Evolutionary conservation across 1,140 invertebrate species (phyloP).

Genomic region (Antheraea mylitta): DNA sequence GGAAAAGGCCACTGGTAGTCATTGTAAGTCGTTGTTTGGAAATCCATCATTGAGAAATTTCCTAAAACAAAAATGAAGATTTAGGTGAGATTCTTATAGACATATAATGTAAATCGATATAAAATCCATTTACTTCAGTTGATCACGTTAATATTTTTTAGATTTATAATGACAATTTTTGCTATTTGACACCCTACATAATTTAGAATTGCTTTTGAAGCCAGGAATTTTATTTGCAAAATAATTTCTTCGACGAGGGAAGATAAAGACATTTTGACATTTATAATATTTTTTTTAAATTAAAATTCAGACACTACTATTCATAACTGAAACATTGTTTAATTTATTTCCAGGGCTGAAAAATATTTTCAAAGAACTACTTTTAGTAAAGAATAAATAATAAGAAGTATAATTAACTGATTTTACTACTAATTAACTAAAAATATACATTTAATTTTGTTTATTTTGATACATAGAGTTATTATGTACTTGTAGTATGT

Average conservation of each 20-base stretch:
- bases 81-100: too few relatives aligned
- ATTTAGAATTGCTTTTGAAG: conserved; percentile 71
- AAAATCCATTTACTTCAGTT: conserved; percentile 32
- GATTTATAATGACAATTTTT: conserved; percentile 64
- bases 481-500: too few relatives aligned
- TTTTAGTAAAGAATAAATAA: too few relatives aligned
- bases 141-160: conserved; percentile 69
- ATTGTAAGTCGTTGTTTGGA: conserved; percentile 66
- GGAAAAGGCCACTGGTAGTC: conserved; percentile 80
- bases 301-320: neutral
- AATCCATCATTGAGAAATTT: conserved; percentile 53
- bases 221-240: conserved; percentile 67
- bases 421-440: too few relatives aligned
- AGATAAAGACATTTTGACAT: conserved; percentile 75
- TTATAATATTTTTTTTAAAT: conserved; percentile 37
- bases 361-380: too few relatives aligned
- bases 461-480: too few relatives aligned
- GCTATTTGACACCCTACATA: conserved; percentile 75
- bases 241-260: conserved; percentile 72
- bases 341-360: too few relatives aligned
- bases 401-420: too few relatives aligned
- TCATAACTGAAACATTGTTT: too few relatives aligned
- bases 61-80: conserved; percentile 22
- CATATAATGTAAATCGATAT: neutral
- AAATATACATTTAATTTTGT: too few relatives aligned